phyloP scores from a whole-genome alignment of 2,797 vertebrate genomes.

The Paratrypauchen microcephalus region DNA sequence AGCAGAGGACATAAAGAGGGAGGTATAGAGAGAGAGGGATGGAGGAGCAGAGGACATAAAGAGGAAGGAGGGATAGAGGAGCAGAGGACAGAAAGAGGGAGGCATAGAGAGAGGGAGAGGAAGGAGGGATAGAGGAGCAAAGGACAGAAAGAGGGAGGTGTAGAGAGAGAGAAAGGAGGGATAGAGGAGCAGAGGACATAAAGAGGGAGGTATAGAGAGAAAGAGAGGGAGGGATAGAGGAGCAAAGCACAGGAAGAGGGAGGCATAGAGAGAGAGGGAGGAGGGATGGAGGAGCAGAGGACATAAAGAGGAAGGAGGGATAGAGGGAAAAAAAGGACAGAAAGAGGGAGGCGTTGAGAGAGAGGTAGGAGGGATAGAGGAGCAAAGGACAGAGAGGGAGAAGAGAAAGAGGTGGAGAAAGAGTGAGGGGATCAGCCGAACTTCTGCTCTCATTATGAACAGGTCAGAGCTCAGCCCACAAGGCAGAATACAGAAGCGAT shows the following conservation, averaged over 20 bases:
- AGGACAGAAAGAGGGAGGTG: slow-evolving; percentile 5
- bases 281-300: background rate
- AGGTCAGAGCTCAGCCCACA: slow-evolving; percentile 8
- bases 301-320: background rate
- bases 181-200: background rate
- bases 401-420: background rate
- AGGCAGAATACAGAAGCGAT: background rate
- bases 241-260: too few species aligned
- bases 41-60: too few species aligned
- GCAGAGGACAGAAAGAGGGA: slow-evolving; percentile 9
- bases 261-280: background rate
- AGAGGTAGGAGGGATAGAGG: slow-evolving; percentile 4
- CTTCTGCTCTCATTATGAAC: slow-evolving; percentile 32
- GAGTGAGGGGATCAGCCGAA: slow-evolving; percentile 29
- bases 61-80: background rate
- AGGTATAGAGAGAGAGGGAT: too few species aligned
- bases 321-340: slow-evolving; percentile 6
- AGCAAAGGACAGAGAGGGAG: background rate
- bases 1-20: background rate
- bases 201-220: too few species aligned
- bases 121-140: too few species aligned
- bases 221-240: too few species aligned
- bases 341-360: background rate
- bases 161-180: slow-evolving; percentile 1
- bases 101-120: background rate